phyloP scores from a whole-genome alignment of 2,888 invertebrate species.

The Arctia plantaginis region DNA sequence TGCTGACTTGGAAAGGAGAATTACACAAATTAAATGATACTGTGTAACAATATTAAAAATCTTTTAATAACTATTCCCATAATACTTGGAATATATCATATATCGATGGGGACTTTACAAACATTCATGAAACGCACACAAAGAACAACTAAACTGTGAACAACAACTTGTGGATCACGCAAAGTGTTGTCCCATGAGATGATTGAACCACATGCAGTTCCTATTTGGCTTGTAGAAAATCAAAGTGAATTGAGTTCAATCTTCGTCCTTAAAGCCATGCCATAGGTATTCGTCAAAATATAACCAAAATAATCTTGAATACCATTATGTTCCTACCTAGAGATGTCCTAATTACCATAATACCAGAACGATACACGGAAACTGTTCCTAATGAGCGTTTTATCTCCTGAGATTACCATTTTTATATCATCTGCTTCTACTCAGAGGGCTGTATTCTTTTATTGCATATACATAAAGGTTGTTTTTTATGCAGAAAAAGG shows the following conservation, averaged over 20 bases:
- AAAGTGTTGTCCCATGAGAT: too few species aligned
- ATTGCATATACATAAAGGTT: not conserved
- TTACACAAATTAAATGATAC: too few species aligned
- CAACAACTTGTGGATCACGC: too few species aligned
- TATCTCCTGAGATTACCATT: slow-evolving; percentile 13
- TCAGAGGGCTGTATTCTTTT: not conserved
- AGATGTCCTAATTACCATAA: slow-evolving; percentile 4
- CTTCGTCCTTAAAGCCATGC: not conserved
- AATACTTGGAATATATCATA: too few species aligned
- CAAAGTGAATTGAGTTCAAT: not conserved
- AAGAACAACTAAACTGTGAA: too few species aligned
- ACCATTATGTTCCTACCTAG: not conserved
- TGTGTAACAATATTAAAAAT: too few species aligned
- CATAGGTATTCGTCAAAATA: not conserved
- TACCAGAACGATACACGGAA: not conserved
- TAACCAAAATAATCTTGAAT: not conserved
- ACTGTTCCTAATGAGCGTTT: slow-evolving; percentile 12
- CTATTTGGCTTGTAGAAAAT: not conserved
- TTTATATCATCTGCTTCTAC: slow-evolving; percentile 8
- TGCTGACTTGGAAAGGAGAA: too few species aligned
- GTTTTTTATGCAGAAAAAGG: not conserved
- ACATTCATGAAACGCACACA: too few species aligned
- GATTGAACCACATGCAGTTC: too few species aligned
- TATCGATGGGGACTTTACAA: too few species aligned
- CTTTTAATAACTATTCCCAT: too few species aligned